These are phyloP conservation scores for Pteria penguin DNA, from an alignment of 2,888 invertebrate genomes.

Conservation along the genomic window DNA sequence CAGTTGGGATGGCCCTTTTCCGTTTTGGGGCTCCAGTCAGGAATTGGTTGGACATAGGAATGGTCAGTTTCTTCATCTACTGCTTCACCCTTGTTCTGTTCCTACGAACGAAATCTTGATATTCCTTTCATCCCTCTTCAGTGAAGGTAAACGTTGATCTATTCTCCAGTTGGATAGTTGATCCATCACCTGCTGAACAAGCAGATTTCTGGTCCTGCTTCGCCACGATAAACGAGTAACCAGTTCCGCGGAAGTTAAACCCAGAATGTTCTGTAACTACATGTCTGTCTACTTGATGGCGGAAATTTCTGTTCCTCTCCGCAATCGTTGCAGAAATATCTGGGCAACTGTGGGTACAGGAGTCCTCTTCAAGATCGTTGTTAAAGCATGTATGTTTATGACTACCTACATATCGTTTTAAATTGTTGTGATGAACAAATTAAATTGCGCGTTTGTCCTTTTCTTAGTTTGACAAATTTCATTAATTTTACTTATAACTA, in stretches of 20 bases:
- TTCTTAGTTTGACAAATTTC: background rate
- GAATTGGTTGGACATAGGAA: background rate
- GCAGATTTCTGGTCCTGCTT: background rate
- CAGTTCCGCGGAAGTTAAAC: background rate
- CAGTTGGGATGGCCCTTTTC: background rate
- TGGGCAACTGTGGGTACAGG: background rate
- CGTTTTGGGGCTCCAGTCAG: background rate
- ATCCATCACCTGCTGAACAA: background rate
- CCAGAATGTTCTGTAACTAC: background rate
- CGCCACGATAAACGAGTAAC: background rate
- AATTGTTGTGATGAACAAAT: background rate
- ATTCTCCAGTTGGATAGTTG: background rate
- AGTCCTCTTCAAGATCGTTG: background rate
- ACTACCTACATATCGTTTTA: background rate
- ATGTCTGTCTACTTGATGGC: background rate
- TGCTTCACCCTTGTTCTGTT: background rate
- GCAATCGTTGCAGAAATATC: background rate
- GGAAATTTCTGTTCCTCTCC: background rate
- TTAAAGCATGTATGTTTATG: background rate
- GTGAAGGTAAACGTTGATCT: background rate
- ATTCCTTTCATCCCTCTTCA: background rate
- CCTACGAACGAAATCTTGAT: background rate
- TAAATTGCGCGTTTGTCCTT: background rate
- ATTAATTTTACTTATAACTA: background rate
- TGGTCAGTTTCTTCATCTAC: background rate